Conservation (phyloP, 23 tunicate genomes). For the Styela clava region DNA sequence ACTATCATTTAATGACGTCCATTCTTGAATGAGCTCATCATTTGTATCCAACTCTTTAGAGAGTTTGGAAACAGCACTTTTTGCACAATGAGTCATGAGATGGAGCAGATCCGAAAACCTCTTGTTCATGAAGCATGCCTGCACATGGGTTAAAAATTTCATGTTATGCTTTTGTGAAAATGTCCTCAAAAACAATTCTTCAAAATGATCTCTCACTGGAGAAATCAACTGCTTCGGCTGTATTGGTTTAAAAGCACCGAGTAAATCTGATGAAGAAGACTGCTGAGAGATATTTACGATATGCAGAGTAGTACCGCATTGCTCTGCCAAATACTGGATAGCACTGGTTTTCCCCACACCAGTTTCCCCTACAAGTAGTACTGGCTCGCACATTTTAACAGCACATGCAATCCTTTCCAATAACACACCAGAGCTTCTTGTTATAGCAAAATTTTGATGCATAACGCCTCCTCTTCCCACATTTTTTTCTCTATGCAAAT, state of each 20-base stretch:
- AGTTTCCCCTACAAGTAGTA: conserved; percentile 88
- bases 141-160: conserved; percentile 67
- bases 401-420: conserved; percentile 69
- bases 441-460: conserved; percentile 63
- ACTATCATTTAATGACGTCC: conserved; percentile 34
- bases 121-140: conserved; percentile 52
- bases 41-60: background rate
- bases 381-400: conserved; percentile 73
- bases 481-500: conserved; percentile 12
- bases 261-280: conserved; percentile 76
- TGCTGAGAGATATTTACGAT: conserved; percentile 98
- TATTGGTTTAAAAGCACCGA: conserved; percentile 84
- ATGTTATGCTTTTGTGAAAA: conserved; percentile 58
- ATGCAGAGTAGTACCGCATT: conserved; percentile 72
- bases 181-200: conserved; percentile 48
- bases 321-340: conserved; percentile 84
- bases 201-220: conserved; percentile 70
- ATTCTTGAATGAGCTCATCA: conserved; percentile 11
- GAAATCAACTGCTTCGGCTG: conserved; percentile 60
- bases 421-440: conserved; percentile 57
- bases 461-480: background rate
- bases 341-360: conserved; percentile 94
- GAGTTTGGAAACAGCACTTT: conserved; percentile 51
- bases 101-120: conserved; percentile 57
- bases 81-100: conserved; percentile 47